These are phyloP conservation scores for Strigamia maritima DNA, from an alignment of 2,888 invertebrate species.

Conservation along the genomic window DNA sequence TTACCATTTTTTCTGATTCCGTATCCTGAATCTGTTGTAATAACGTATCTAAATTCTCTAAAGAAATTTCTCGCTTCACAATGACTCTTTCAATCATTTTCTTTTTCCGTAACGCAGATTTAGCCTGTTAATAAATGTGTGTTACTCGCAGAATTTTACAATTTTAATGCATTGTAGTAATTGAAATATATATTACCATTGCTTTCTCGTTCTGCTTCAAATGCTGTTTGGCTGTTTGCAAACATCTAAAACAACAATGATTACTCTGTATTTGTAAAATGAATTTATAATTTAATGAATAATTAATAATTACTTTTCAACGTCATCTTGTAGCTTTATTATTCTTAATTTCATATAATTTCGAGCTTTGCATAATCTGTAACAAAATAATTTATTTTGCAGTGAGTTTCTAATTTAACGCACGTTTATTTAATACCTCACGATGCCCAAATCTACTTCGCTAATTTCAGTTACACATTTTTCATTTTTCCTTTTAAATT, in stretches of 20 bases:
- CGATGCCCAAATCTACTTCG: constrained; percentile 31
- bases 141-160: not conserved
- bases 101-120: constrained; percentile 41
- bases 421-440: constrained; percentile 8
- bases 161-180: not conserved
- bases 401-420: not conserved
- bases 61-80: constrained; percentile 40
- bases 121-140: constrained; percentile 39
- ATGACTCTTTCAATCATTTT: constrained; percentile 40
- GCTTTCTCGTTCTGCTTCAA: constrained; percentile 2
- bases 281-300: not conserved
- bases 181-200: not conserved
- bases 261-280: too few relatives aligned
- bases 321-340: constrained; percentile 8
- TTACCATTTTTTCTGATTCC: constrained; percentile 42
- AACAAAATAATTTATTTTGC: not conserved
- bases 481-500: constrained; percentile 25
- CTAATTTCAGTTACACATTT: not conserved
- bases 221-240: constrained; percentile 12
- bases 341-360: constrained; percentile 6
- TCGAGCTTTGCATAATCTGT: constrained; percentile 27
- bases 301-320: not conserved
- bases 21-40: constrained; percentile 42
- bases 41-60: constrained; percentile 43
- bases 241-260: not conserved